Evolutionary conservation across 1,140 invertebrate species (phyloP), one percentile per base, ranked within the genome.

Genomic region (Pogonus chalceus): DNA sequence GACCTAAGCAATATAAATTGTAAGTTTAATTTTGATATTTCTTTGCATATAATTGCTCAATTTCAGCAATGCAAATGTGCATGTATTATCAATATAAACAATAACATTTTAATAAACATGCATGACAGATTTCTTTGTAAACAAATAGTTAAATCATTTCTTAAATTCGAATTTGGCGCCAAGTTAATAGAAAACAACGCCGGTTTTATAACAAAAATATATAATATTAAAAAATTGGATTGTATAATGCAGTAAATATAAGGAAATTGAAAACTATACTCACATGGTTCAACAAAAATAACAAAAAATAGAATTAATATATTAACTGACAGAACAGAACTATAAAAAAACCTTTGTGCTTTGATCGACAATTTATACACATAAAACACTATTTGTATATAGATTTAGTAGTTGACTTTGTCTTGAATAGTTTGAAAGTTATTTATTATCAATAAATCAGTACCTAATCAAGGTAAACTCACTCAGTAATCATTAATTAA

Each of bases 401-500:
- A 43, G 7, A 18, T 43, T 43, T 18, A 43, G 4, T 10, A 9
- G 3, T 4, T 12, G 37, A 9, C 9, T 43, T 4, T 12, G 18
- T 16, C 7, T 16, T 43, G 18, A 16, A 43, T 43, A 12, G 4
- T 18, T 16, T 12, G 18, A 12, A 16, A 10, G 4, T 43, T 43
- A 43, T 43, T 43, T 43, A 43, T 18, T 12, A 18, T 10, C 18
- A 43, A 9, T 16, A 18, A 4, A 43, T 43, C 37, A 43, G 18
- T 18, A 31, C 37, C 18, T 12, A 18, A 9, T 10, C 37, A 12
- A 7, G 37, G 4, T 43, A 43, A 43, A n/a, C n/a, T 43, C 37
- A 43, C 37, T 10, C 37, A 43, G 37, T 10, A 43, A 18, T 43
- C 37, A 43, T 43, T 43, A 43, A 43, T 43, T 43, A 43, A 10